A percentile compares a stretch with the other conserved stretches of the same genome.
Conservation (phyloP, 2,797 vertebrate genomes). For the Erethizon dorsatum region DNA sequence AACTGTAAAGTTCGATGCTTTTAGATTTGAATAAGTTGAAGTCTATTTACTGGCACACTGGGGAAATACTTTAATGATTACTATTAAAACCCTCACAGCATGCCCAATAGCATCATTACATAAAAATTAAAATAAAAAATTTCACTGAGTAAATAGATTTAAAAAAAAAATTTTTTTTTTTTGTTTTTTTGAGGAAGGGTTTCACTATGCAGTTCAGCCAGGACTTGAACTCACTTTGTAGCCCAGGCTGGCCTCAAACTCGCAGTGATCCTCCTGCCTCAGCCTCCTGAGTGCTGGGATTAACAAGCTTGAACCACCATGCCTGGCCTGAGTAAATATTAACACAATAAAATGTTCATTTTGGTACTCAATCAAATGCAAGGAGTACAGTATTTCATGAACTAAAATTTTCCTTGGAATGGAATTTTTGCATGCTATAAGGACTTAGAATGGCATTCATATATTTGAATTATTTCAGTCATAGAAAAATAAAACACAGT, state of each 20-base stretch:
- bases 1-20: background rate
- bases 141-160: slow-evolving; percentile 11
- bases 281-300: background rate
- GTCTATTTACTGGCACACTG: background rate
- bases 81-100: slow-evolving; percentile 25
- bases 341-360: background rate
- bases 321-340: background rate
- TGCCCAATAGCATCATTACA: background rate
- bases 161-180: background rate
- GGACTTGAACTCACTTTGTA: background rate
- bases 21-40: slow-evolving; percentile 28
- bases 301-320: background rate
- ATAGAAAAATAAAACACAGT: background rate
- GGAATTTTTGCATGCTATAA: background rate
- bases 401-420: slow-evolving; percentile 23
- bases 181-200: background rate
- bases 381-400: background rate
- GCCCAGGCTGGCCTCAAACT: background rate
- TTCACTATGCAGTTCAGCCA: background rate
- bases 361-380: background rate
- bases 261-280: background rate
- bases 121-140: slow-evolving; percentile 36
- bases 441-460: background rate
- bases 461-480: slow-evolving; percentile 22
- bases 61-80: background rate